Percentiles rank a stretch among this genome's conserved stretches.
These are phyloP conservation scores for Drosophila hydei DNA, from an alignment of 1,140 invertebrate species.

Conservation along the genomic window DNA sequence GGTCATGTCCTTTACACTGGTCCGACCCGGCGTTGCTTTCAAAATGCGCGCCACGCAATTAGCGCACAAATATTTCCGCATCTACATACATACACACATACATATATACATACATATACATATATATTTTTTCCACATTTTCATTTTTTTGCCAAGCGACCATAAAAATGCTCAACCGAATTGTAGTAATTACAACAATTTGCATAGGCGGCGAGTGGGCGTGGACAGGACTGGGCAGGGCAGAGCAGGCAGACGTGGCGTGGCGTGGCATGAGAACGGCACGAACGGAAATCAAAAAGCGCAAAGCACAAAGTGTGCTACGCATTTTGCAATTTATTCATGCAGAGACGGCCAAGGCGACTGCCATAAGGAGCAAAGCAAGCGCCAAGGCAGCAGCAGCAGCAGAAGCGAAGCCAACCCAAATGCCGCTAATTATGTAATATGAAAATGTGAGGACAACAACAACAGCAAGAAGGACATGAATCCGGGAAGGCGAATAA, in stretches of 20 bases:
- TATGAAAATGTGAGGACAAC: conserved; percentile 76
- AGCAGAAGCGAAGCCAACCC: conserved; percentile 21
- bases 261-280: neutral
- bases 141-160: conserved; percentile 46
- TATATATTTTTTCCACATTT: neutral
- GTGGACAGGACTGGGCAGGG: too few species aligned
- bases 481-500: conserved; percentile 26
- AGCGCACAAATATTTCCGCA: conserved; percentile 81
- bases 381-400: neutral
- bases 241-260: too few species aligned
- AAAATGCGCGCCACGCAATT: conserved; percentile 66
- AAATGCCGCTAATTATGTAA: conserved; percentile 76
- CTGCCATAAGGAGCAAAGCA: neutral
- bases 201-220: conserved; percentile 58
- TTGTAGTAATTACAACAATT: conserved; percentile 82
- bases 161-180: conserved; percentile 81
- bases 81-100: conserved; percentile 27
- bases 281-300: conserved; percentile 76
- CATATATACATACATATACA: neutral
- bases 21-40: conserved; percentile 13
- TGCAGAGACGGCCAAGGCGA: conserved; percentile 21
- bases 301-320: conserved; percentile 78
- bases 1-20: conserved; percentile 26
- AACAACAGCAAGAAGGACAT: conserved; percentile 24
- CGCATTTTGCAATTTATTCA: conserved; percentile 80